These are phyloP conservation scores for Paratilapia polleni DNA, from an alignment of 2,113 vertebrate species.

Conservation along the genomic window DNA sequence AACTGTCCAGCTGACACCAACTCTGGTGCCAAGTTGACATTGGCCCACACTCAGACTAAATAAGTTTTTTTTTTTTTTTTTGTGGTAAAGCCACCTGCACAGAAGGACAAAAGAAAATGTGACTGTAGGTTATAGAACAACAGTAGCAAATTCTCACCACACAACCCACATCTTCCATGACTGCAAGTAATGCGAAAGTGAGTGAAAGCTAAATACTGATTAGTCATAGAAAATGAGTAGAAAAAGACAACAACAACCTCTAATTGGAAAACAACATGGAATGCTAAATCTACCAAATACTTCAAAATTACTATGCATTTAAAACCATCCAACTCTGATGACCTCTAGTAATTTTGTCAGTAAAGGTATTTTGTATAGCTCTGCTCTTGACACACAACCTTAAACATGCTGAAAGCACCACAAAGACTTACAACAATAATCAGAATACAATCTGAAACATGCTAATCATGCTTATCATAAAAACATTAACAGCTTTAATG, in stretches of 20 bases:
- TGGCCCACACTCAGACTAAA: conserved; percentile 31
- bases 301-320: neutral
- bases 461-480: neutral
- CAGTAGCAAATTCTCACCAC: neutral
- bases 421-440: neutral
- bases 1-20: conserved; percentile 56
- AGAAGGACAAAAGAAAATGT: conserved; percentile 19
- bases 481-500: neutral
- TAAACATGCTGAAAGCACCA: neutral
- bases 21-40: conserved; percentile 41
- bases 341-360: neutral
- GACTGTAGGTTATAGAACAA: conserved; percentile 16
- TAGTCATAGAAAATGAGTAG: neutral
- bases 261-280: neutral
- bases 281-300: neutral
- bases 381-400: neutral
- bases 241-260: neutral
- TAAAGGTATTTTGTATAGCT: neutral
- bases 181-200: neutral
- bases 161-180: neutral
- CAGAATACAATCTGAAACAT: neutral
- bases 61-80: conserved; percentile 16
- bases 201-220: neutral
- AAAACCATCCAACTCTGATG: neutral
- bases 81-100: conserved; percentile 25